Evolutionary conservation across 2,888 invertebrate genomes (phyloP).

Genomic region (Orthonychiurus folsomi): DNA sequence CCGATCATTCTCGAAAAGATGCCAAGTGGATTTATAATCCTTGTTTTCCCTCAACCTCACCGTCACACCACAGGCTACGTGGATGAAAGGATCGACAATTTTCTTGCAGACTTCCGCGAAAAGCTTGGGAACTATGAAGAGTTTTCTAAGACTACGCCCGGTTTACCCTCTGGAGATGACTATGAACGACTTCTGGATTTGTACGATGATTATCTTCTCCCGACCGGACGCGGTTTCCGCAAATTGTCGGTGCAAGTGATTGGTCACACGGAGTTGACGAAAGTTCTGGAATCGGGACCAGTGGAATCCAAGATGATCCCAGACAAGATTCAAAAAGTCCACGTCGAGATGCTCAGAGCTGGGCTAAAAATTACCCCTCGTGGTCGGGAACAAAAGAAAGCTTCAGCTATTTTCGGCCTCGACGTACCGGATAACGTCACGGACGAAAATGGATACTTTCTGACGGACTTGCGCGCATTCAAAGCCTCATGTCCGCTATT

Average conservation of each 20-base stretch:
- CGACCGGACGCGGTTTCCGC: background rate
- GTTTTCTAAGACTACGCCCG: background rate
- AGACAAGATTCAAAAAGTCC: background rate
- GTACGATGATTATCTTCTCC: background rate
- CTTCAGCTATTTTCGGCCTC: background rate
- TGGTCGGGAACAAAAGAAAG: background rate
- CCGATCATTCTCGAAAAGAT: background rate
- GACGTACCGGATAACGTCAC: background rate
- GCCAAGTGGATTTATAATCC: background rate
- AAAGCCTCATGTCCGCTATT: background rate
- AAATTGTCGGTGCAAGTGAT: background rate
- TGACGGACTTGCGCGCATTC: background rate
- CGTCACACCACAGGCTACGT: background rate
- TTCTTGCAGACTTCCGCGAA: background rate
- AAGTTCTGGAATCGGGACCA: background rate
- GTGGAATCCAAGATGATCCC: background rate
- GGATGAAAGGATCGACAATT: background rate
- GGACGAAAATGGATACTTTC: background rate
- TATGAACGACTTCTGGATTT: no score
- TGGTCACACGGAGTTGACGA: background rate
- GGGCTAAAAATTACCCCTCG: background rate
- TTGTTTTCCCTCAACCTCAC: background rate
- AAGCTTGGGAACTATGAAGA: background rate
- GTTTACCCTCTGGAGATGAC: no score
- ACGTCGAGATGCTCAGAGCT: background rate